Evolutionary conservation across 2,797 vertebrate genomes (phyloP), one percentile per base, ranked within the genome.

Genomic region (Melanogrammus aeglefinus): DNA sequence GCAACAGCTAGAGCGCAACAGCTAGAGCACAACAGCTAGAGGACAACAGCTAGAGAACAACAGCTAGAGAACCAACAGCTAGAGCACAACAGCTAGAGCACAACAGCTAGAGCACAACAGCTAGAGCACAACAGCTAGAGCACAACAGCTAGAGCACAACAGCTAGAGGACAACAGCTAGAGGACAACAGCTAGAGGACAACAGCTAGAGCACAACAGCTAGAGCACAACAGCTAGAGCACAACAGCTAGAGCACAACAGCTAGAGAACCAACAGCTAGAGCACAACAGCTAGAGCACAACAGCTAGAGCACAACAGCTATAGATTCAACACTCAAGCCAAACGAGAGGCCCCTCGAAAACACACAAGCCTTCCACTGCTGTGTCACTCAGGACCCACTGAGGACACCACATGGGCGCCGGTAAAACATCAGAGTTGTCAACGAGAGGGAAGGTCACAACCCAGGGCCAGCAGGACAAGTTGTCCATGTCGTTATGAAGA

Each of bases 401-500:
- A 72, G 44, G 71, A 79, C 41, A 4, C 14, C 3, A 36, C 39
- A 13, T 21, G 57, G 63, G 36, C 51, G 16, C 69, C 51, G 66
- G 1, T 80, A 73, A 73, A 51, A 73, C 80, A 74, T 72, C 39
- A 16, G n/a, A 41, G 51, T 39, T 66, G 77, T 76, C 71, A 81
- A 27, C 2, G 31, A 18, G 31, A 51, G 29, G 24, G 38, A 76
- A 82, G 84, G 82, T 84, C 85, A 9, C 2, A 29, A 76, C 86
- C 79, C 78, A 29, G 13, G 75, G 35, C 63, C 77, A 38, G 80
- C 70, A 51, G 81, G 72, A 77, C 78, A 75, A 76, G 78, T 73
- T 85, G 77, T 80, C 82, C 82, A 70, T 84, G 21, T 29, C 77
- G 69, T 77, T 80, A 18, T 79, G 77, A 84, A 86, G n/a, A 80